Evolutionary conservation across 2,888 invertebrate genomes (phyloP), one percentile per base, ranked within the genome.

Genomic region (Drosophila acutilabella): DNA sequence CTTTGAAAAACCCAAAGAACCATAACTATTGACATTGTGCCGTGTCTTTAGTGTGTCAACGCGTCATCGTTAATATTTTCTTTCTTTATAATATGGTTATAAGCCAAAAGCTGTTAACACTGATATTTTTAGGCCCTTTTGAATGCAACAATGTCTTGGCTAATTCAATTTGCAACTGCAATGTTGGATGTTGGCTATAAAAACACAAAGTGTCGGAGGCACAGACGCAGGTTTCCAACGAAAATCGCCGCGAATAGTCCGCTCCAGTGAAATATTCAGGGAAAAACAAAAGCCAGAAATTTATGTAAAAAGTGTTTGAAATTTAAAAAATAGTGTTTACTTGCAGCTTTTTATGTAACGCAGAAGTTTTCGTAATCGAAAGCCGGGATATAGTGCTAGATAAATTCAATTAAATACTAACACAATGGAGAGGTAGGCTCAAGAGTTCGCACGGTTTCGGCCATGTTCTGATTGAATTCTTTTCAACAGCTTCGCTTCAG

Each of bases 191-290:
- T 64, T 86, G 81, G 77, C 87, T 90, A 90, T 90, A 90, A 80
- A 90, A 90, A 75, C 80, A 65, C 14, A 38, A 44, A 7, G 26
- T 33, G 18, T 38, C 40, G 11, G 51, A 65, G 66, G 70, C 65
- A 67, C 45, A 64, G 65, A 72, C 74, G 91, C 88, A 91, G 91
- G 81, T 90, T 89, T 72, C 73, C 78, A 77, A 83, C 75, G 82
- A 89, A 73, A 77, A 89, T 89, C 88, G 88, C 84, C 85, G 89
- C 88, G 89, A 87, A 82, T 74, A 90, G 89, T 89, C 88, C 90
- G 75, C 80, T 80, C 80, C 82, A 83, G 87, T 74, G 83, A 82
- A 79, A 87, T 73, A 72, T 81, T 83, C 74, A 81, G 78, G 36
- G 36, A 58, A 33, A 54, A 26, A 48, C 52, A 64, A 60, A 57